Conservation (phyloP, 2,888 invertebrate genomes). For the Lasioglossum vierecki region DNA sequence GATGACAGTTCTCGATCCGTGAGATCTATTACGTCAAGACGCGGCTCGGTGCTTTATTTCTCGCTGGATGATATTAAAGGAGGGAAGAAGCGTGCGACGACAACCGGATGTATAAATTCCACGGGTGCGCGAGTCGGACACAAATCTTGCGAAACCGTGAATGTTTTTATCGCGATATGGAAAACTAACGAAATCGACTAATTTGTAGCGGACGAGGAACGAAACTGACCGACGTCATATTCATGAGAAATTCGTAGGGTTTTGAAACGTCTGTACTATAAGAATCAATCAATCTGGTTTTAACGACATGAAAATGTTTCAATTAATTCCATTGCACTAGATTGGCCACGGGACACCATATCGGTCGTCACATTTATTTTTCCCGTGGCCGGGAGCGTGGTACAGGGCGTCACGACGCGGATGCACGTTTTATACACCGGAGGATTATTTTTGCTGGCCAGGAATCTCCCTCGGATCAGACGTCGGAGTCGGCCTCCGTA, state of each 20-base stretch:
- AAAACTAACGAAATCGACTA: neutral
- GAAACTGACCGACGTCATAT: too few species aligned
- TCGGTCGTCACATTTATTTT: conserved; percentile 23
- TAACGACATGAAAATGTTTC: too few species aligned
- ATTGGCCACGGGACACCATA: neutral
- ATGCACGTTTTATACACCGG: conserved; percentile 64
- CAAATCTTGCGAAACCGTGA: conserved; percentile 48
- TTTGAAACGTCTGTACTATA: too few species aligned
- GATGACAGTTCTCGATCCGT: conserved; percentile 64
- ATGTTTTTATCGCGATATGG: conserved; percentile 8
- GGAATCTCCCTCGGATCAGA: conserved; percentile 80
- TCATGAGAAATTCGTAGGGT: too few species aligned
- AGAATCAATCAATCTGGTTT: too few species aligned
- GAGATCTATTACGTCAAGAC: conserved; percentile 68
- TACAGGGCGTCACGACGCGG: conserved; percentile 51
- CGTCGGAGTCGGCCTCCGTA: conserved; percentile 79
- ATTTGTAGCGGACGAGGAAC: neutral
- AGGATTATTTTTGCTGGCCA: conserved; percentile 77
- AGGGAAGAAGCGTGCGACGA: conserved; percentile 63
- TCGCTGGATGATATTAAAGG: conserved; percentile 69
- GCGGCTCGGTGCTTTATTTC: conserved; percentile 59
- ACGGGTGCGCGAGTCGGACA: conserved; percentile 23
- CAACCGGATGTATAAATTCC: conserved; percentile 78
- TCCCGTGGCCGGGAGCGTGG: conserved; percentile 29
- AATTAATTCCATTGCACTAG: neutral